phyloP scores from a whole-genome alignment of 2,888 invertebrate species.

The Taphrorychus bicolor region DNA sequence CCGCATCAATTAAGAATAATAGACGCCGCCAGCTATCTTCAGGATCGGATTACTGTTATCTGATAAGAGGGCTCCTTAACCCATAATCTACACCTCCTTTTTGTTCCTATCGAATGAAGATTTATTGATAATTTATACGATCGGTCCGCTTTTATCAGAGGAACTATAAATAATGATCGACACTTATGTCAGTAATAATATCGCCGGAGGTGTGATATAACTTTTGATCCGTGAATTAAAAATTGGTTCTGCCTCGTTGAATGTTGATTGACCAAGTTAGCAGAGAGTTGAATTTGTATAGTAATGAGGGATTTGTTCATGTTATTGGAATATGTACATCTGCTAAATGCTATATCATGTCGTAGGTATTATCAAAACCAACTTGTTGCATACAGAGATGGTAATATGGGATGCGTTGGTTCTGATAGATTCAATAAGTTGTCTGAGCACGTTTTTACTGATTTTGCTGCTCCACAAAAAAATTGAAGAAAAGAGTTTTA shows the following conservation, averaged over 20 bases:
- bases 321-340: too few relatives aligned
- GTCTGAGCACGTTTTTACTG: too few relatives aligned
- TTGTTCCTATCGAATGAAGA: not conserved
- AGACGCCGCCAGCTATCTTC: not conserved
- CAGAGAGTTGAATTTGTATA: not conserved
- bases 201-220: not conserved
- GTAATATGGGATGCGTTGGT: too few relatives aligned
- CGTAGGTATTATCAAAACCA: too few relatives aligned
- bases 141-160: conserved; percentile 5
- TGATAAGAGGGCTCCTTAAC: not conserved
- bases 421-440: too few relatives aligned
- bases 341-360: too few relatives aligned
- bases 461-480: too few relatives aligned
- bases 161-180: conserved; percentile 4
- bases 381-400: too few relatives aligned
- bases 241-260: not conserved
- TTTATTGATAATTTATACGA: conserved; percentile 3
- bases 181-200: not conserved
- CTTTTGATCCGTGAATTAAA: not conserved
- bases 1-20: not conserved
- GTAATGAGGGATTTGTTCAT: not conserved
- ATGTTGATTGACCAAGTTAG: not conserved
- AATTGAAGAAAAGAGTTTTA: too few relatives aligned
- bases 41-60: conserved; percentile 7
- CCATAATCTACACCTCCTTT: not conserved